Conservation (phyloP, 1,140 invertebrate genomes). For the Proctacanthus coquilletti region DNA sequence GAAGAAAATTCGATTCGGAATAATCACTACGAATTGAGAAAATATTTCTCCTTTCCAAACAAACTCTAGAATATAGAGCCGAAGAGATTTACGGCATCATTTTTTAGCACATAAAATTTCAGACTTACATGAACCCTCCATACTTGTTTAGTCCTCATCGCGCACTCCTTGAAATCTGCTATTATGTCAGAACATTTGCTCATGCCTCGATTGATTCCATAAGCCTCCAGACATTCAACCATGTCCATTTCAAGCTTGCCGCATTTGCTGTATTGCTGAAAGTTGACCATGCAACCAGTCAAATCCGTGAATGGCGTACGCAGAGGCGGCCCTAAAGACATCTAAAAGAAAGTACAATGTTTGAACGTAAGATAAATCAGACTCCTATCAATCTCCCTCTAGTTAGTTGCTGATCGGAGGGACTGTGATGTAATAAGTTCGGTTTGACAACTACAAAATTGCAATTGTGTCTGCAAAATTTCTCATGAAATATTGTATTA, state of each 20-base stretch:
- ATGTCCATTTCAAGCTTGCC: constrained; percentile 45
- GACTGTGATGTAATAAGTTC: too few species aligned
- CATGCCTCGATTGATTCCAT: constrained; percentile 41
- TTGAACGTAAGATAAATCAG: too few species aligned
- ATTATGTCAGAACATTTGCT: constrained; percentile 41
- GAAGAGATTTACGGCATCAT: not conserved
- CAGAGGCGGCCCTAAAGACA: constrained; percentile 41
- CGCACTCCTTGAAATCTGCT: constrained; percentile 50
- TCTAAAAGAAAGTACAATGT: too few species aligned
- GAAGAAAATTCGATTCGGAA: too few species aligned
- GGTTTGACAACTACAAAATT: too few species aligned
- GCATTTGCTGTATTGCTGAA: constrained; percentile 44
- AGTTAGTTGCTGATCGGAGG: too few species aligned
- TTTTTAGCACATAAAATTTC: not conserved
- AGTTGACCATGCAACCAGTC: constrained; percentile 39
- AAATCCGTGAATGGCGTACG: constrained; percentile 50
- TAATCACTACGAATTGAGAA: constrained; percentile 2
- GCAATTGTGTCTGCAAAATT: too few species aligned
- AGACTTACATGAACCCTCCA: constrained; percentile 33
- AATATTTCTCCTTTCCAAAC: not conserved
- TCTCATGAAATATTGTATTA: too few species aligned
- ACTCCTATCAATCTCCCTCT: too few species aligned
- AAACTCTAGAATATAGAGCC: constrained; percentile 1
- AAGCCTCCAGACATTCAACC: constrained; percentile 58
- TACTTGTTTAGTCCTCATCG: constrained; percentile 38